These are phyloP conservation scores for Arrhopalites spinosus DNA, from an alignment of 2,888 invertebrate species.

Conservation along the genomic window DNA sequence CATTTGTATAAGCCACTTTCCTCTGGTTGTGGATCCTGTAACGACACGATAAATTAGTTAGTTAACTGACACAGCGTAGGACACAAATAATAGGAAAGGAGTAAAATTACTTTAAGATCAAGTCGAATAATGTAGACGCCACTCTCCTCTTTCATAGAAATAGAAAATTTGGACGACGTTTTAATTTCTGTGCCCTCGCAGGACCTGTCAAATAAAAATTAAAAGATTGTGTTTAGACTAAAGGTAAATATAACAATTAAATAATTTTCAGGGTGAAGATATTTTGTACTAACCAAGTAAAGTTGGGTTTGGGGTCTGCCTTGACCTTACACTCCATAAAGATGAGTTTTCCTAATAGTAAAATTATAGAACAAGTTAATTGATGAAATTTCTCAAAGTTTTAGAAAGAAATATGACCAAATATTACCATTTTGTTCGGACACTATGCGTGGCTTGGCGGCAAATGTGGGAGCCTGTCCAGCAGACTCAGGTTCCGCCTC, in stretches of 20 bases:
- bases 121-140: constrained; percentile 85
- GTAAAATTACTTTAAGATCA: constrained; percentile 68
- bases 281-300: too few relatives aligned
- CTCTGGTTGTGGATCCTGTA: constrained; percentile 84
- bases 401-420: too few relatives aligned
- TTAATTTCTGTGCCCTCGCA: constrained; percentile 77
- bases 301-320: too few relatives aligned
- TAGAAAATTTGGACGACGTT: constrained; percentile 80
- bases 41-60: constrained; percentile 35
- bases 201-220: constrained; percentile 61
- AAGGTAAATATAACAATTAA: too few relatives aligned
- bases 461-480: constrained; percentile 86
- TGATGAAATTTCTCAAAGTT: too few relatives aligned
- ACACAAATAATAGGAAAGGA: neutral
- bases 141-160: constrained; percentile 68
- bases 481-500: constrained; percentile 93
- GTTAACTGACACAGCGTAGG: neutral
- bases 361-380: too few relatives aligned
- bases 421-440: constrained; percentile 81
- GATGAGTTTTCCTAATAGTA: constrained; percentile 81
- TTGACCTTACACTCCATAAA: constrained; percentile 86
- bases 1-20: constrained; percentile 99
- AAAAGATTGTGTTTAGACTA: too few relatives aligned
- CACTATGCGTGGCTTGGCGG: constrained; percentile 85
- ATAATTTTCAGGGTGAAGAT: too few relatives aligned